Evolutionary conservation across 2,888 invertebrate genomes (phyloP), one percentile per base, ranked within the genome.

Genomic region (Zaprionus lineosus): DNA sequence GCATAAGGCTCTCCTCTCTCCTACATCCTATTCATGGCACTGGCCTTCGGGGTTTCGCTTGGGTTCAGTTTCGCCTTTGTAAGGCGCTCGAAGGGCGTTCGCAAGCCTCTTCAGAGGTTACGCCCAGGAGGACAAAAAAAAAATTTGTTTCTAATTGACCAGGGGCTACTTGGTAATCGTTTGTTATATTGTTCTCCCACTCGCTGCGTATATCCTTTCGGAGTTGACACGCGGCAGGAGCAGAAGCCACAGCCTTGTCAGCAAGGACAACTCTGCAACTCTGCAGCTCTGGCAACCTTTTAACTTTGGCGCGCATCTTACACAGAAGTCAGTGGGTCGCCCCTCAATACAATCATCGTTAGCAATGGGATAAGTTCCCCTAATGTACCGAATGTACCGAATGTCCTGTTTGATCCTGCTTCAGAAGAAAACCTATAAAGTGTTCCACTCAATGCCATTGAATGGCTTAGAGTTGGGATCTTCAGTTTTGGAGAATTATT

Each of bases 51-150:
- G n/a, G 4, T 2, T 2, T 21, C 21, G 7, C 7, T 21, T 8
- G 24, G 8, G 8, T 7, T 24, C 2, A 4, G 9, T 26, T 40
- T 34, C 15, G 53, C 34, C 55, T 51, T 55, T 33, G 52, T 24
- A 46, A 56, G 58, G 44, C 52, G 44, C 46, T 55, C 70, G 60
- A 56, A 48, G 66, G 81, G 82, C 81, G 77, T 79, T 76, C 63
- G 74, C 79, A 83, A 84, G 81, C 77, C 78, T 84, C 84, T 78
- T 81, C 78, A 78, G 84, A 78, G 76, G 84, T 79, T 83, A 77
- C 84, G 77, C 77, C 84, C 81, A 5, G 11, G n/a, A 24, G 14
- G 31, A 28, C 21, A 31, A 46, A 18, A 33, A 46, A n/a, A 60
- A 64, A 72, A 79, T 81, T 59, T 58, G 55, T 62, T 74, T 81